phyloP scores from a whole-genome alignment of 1,140 invertebrate species.

The Planococcus citri region DNA sequence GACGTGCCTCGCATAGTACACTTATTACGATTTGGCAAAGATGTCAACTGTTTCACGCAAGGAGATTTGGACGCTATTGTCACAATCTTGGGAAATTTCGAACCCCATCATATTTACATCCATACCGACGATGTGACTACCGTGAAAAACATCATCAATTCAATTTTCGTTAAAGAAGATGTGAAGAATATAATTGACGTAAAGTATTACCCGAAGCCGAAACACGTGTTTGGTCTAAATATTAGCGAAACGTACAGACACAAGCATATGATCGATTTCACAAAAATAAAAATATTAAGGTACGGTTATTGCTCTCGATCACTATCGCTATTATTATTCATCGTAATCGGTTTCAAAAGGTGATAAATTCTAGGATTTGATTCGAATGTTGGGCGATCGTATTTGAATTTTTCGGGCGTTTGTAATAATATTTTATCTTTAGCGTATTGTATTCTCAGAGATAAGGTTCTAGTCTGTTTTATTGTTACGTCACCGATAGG shows the following conservation, averaged over 20 bases:
- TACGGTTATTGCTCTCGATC: no score
- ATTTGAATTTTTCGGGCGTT: no score
- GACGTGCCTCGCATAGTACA: background rate
- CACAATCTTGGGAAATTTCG: background rate
- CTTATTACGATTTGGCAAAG: background rate
- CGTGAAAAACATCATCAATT: background rate
- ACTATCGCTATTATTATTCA: no score
- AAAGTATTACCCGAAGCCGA: background rate
- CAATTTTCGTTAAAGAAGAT: background rate
- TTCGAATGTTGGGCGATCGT: no score
- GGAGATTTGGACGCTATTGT: background rate
- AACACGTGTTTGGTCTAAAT: background rate
- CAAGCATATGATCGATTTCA: slow-evolving; percentile 26
- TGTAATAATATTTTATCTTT: no score
- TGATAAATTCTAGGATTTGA: no score
- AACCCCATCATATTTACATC: background rate
- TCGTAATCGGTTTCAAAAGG: no score
- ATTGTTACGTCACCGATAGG: no score
- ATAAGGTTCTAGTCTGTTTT: no score
- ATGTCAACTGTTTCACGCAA: background rate
- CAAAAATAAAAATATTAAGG: slow-evolving; percentile 26
- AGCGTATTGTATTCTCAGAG: no score
- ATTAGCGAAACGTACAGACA: slow-evolving; percentile 16
- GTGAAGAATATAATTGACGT: background rate
- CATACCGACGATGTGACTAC: background rate